Percentiles rank a stretch among this genome's conserved stretches.
Evolutionary conservation across 2,113 vertebrate species (phyloP).

Genomic region (Pomatorhinus ruficollis): DNA sequence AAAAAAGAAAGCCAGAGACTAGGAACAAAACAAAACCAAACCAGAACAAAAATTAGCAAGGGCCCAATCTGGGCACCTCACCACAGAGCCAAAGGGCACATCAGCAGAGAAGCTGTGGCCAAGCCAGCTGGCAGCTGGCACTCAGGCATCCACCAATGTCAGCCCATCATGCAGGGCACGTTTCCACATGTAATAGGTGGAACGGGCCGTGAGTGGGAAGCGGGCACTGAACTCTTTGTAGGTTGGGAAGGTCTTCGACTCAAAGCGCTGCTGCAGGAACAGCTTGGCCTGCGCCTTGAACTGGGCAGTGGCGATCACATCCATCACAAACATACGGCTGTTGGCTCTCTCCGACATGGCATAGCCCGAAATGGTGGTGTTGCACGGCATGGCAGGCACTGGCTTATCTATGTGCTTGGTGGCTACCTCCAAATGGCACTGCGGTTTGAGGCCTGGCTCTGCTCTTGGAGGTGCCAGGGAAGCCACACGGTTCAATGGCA

Average conservation of each 20-base stretch:
- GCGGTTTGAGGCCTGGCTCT: background rate
- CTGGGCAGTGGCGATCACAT: slow-evolving; percentile 86
- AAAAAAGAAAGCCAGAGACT: background rate
- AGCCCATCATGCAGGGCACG: slow-evolving; percentile 90
- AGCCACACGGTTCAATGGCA: background rate
- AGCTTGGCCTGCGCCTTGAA: slow-evolving; percentile 97
- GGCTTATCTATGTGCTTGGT: background rate
- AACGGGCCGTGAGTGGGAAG: slow-evolving; percentile 91
- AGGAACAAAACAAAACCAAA: slow-evolving; percentile 11
- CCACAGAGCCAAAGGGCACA: background rate
- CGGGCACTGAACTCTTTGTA: slow-evolving; percentile 93
- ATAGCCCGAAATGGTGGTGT: slow-evolving; percentile 25
- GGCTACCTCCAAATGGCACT: background rate
- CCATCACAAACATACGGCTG: slow-evolving; percentile 83
- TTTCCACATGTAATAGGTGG: slow-evolving; percentile 99
- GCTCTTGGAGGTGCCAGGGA: background rate
- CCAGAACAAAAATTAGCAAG: background rate
- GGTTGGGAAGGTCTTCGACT: slow-evolving; percentile 92
- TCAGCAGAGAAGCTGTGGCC: background rate
- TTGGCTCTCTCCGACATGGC: slow-evolving; percentile 46
- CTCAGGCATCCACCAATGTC: slow-evolving; percentile 86
- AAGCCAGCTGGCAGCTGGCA: background rate
- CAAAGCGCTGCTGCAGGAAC: slow-evolving; percentile 92
- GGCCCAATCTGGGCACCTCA: background rate
- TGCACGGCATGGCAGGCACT: background rate